Evolutionary conservation across 1,140 invertebrate species (phyloP), one percentile per base, ranked within the genome.

Genomic region (Eriocheir sinensis): DNA sequence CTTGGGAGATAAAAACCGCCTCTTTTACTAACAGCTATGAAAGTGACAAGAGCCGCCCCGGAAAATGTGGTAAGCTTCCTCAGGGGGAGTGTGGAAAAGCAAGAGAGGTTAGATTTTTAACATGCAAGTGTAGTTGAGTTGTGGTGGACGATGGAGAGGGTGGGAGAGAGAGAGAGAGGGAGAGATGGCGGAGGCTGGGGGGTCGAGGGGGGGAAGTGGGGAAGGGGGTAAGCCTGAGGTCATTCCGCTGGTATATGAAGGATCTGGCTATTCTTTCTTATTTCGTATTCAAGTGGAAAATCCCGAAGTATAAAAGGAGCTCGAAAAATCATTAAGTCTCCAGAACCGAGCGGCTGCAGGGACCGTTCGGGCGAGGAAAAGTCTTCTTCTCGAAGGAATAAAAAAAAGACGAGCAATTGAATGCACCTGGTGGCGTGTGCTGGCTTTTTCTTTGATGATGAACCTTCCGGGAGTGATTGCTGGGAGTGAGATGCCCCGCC

Each of bases 11-110:
- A 72, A 72, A 72, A 72, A 27, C n/a, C n/a, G 44, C 15, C 21
- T 72, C 60, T 72, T 72, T 72, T 72, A 72, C 21, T 72, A n/a
- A 4, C 60, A 72, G 60, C 21, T 72, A 72, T 72, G 60, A 72
- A 72, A 72, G 60, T 72, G 60, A 72, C 60, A 72, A 72, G 60
- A 72, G 60, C 60, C n/a, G 60, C 60, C 60, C 60, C 60, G 60
- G 60, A 72, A 72, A 72, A 72, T 72, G 60, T 72, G 60, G 60
- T 72, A 72, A 72, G 60, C 60, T n/a, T 27, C 21, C 60, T 72
- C 21, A 72, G 60, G 60, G 60, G 60, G 15, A 72, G 60, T 72
- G 60, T 72, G 60, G 60, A 72, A 72, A 72, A 72, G 60, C 60
- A 72, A 53, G 60, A 72, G 60, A 72, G 60, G 60, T 21, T 21